Evolutionary conservation across 2,113 vertebrate species (phyloP).

Genomic region (Egretta garzetta): DNA sequence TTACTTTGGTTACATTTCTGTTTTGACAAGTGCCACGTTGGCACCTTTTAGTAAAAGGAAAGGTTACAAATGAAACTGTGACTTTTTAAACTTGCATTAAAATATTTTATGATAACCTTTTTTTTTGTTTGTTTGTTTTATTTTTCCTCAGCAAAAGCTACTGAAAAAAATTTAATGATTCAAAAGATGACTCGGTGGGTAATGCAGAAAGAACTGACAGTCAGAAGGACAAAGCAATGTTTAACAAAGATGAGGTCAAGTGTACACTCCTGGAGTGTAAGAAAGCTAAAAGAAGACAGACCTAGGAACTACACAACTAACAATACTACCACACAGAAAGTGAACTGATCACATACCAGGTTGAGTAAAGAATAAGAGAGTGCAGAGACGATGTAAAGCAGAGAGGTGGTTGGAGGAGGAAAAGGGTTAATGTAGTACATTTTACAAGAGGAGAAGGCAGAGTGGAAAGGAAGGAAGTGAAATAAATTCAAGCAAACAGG

Average conservation of each 20-base stretch:
- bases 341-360: background rate
- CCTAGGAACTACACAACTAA: background rate
- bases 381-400: background rate
- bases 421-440: background rate
- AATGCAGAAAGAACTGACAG: background rate
- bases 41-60: background rate
- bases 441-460: background rate
- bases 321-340: background rate
- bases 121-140: background rate
- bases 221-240: background rate
- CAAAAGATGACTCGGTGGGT: background rate
- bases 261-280: background rate
- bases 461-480: background rate
- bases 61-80: background rate
- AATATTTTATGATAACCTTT: background rate
- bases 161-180: background rate
- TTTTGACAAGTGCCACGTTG: background rate
- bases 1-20: too few relatives aligned
- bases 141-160: background rate
- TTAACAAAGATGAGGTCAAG: background rate
- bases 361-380: background rate
- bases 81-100: background rate
- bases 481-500: background rate
- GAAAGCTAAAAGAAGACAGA: background rate
- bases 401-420: background rate